These are phyloP conservation scores for Ascaphus truei DNA, from an alignment of 2,113 vertebrate species.

Conservation along the genomic window DNA sequence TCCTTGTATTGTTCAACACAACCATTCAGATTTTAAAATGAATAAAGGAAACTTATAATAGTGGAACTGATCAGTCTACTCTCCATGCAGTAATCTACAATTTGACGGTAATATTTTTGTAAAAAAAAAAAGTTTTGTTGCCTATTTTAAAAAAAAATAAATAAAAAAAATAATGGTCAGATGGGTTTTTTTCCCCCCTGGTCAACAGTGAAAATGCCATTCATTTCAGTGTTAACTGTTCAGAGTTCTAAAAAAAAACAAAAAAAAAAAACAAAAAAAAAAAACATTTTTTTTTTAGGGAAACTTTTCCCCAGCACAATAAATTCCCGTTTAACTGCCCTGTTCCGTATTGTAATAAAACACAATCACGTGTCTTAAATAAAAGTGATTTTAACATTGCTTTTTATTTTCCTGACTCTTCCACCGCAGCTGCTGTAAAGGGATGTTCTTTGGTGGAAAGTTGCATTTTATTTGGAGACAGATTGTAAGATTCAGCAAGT, in stretches of 20 bases:
- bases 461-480: too few species aligned
- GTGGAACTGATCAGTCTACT: slow-evolving; percentile 51
- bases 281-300: slow-evolving; percentile 61
- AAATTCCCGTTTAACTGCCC: slow-evolving; percentile 29
- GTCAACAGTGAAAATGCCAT: slow-evolving; percentile 54
- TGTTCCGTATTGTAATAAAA: slow-evolving; percentile 39
- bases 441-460: background rate
- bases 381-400: slow-evolving; percentile 57
- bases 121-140: slow-evolving; percentile 54
- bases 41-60: slow-evolving; percentile 34
- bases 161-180: slow-evolving; percentile 62
- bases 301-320: slow-evolving; percentile 51
- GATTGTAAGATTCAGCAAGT: too few species aligned
- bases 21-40: slow-evolving; percentile 24
- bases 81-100: slow-evolving; percentile 68
- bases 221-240: slow-evolving; percentile 79
- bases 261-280: too few species aligned
- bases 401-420: slow-evolving; percentile 45
- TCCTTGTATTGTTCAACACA: slow-evolving; percentile 22
- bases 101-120: slow-evolving; percentile 68
- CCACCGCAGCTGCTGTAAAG: too few species aligned
- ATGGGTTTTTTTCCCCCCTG: slow-evolving; percentile 42
- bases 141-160: too few species aligned
- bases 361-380: slow-evolving; percentile 48
- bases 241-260: slow-evolving; percentile 64